Percentiles rank a stretch among this genome's conserved stretches.
These are phyloP conservation scores for Cristatella mucedo DNA, from an alignment of 2,888 invertebrate genomes.

Conservation along the genomic window DNA sequence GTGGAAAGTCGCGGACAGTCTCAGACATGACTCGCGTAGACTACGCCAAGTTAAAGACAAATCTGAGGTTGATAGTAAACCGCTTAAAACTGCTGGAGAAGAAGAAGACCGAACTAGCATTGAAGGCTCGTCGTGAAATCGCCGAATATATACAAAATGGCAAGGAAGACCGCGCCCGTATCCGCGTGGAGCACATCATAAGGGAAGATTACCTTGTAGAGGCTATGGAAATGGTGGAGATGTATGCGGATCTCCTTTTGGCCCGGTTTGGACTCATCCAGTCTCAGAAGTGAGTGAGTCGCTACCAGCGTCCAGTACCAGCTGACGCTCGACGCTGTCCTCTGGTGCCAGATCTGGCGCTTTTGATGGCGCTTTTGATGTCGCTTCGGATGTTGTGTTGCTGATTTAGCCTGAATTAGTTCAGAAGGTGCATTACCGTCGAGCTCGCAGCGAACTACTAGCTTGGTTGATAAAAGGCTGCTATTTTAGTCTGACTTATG, in stretches of 20 bases:
- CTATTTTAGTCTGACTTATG: no score
- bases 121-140: slow-evolving; percentile 89
- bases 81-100: slow-evolving; percentile 84
- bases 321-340: no score
- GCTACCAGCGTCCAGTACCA: no score
- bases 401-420: no score
- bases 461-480: no score
- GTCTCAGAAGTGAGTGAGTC: slow-evolving; percentile 29
- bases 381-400: no score
- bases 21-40: no score
- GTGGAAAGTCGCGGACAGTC: no score
- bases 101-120: slow-evolving; percentile 78
- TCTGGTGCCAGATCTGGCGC: no score
- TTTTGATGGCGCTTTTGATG: no score
- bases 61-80: slow-evolving; percentile 76
- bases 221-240: slow-evolving; percentile 95
- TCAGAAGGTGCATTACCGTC: no score
- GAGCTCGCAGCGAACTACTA: no score
- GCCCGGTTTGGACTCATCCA: slow-evolving; percentile 86
- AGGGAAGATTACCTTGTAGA: slow-evolving; percentile 97
- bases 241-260: slow-evolving; percentile 91
- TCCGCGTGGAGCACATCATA: slow-evolving; percentile 94
- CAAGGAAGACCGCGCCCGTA: slow-evolving; percentile 58
- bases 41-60: slow-evolving; percentile 86
- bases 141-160: slow-evolving; percentile 58